Conservation (phyloP, 2,888 invertebrate genomes). For the Oscheius sp. region DNA sequence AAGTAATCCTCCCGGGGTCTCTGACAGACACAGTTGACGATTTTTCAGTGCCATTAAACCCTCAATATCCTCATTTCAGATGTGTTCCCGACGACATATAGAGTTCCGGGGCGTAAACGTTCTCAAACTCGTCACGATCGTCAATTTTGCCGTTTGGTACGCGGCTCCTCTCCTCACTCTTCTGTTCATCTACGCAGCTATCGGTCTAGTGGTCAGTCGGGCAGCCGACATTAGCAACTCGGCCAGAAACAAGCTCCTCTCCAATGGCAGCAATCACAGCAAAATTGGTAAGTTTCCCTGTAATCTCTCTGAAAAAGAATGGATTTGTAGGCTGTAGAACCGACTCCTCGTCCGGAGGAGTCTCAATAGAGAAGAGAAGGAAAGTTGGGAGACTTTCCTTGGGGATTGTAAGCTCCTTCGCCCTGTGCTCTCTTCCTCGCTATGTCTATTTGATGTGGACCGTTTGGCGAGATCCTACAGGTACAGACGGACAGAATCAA, state of each 20-base stretch:
- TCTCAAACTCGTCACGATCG: conserved; percentile 64
- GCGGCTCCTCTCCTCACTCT: conserved; percentile 73
- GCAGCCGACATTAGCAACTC: conserved; percentile 54
- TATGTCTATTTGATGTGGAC: conserved; percentile 80
- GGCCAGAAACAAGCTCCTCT: conserved; percentile 51
- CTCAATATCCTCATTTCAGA: conserved; percentile 41
- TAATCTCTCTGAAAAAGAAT: neutral
- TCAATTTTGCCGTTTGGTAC: conserved; percentile 72
- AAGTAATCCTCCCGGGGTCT: too few relatives aligned
- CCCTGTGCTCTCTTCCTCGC: conserved; percentile 88
- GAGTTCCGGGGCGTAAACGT: conserved; percentile 61
- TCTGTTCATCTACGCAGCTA: conserved; percentile 74
- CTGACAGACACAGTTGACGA: too few relatives aligned
- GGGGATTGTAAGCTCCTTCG: conserved; percentile 88
- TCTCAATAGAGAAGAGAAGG: conserved; percentile 52
- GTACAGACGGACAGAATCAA: conserved; percentile 34
- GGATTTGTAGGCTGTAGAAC: conserved; percentile 45
- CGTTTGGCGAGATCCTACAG: conserved; percentile 67
- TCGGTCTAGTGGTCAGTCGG: conserved; percentile 72
- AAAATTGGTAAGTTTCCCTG: conserved; percentile 4
- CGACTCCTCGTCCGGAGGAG: conserved; percentile 52
- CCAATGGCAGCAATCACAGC: conserved; percentile 32
- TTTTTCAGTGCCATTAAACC: neutral
- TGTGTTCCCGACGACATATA: conserved; percentile 61
- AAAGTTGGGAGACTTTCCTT: conserved; percentile 86